phyloP scores from a whole-genome alignment of 2,113 vertebrate species.

The Erythrocercus mccallii region DNA sequence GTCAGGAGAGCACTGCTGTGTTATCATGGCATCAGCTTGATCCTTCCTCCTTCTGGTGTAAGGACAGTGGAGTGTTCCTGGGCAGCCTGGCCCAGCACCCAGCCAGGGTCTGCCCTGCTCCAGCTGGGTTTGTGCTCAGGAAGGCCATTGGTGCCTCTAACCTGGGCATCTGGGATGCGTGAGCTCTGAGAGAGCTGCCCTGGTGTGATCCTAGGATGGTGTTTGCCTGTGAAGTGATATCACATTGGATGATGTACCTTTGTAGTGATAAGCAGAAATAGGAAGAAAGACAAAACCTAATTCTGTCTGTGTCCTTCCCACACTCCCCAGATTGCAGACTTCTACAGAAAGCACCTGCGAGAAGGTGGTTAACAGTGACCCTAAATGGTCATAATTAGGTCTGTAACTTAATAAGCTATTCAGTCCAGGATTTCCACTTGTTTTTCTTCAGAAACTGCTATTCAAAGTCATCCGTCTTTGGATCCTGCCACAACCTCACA shows the following conservation, averaged over 20 bases:
- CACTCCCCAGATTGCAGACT: background rate
- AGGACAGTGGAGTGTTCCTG: fast-evolving
- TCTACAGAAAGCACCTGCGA: background rate
- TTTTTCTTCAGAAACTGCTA: background rate
- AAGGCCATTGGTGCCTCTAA: background rate
- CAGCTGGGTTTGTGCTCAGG: background rate
- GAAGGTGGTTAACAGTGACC: background rate
- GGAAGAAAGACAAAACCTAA: background rate
- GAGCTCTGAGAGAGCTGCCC: background rate
- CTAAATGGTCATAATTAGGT: background rate
- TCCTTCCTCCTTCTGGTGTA: background rate
- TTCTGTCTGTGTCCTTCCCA: background rate
- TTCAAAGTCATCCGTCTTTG: background rate
- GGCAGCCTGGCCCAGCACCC: background rate
- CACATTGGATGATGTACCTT: background rate
- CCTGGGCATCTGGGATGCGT: background rate
- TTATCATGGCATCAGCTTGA: no score
- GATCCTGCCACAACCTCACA: background rate
- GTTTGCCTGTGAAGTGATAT: background rate
- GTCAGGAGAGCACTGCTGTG: background rate
- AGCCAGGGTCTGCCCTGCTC: background rate
- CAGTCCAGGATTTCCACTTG: background rate
- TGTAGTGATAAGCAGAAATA: background rate
- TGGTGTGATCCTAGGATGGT: background rate
- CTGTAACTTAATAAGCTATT: background rate